Evolutionary conservation across 1,140 invertebrate species (phyloP).

Genomic region (Fopius arisanus): DNA sequence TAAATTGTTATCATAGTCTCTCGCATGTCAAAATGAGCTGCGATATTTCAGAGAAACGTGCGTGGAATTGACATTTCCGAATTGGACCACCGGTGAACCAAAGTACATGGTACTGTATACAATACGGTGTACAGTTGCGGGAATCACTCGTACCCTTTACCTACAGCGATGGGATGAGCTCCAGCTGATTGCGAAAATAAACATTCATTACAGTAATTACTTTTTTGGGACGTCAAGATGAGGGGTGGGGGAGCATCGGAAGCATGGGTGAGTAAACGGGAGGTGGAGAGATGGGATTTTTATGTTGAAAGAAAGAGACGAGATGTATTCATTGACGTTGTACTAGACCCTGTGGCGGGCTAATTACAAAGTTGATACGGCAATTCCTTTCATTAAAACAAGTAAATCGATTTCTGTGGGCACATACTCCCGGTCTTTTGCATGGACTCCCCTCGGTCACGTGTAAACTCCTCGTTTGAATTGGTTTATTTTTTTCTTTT

Average conservation of each 20-base stretch:
- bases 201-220: slow-evolving; percentile 42
- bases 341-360: slow-evolving; percentile 14
- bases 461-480: slow-evolving; percentile 29
- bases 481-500: slow-evolving; percentile 4
- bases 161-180: slow-evolving; percentile 25
- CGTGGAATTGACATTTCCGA: not conserved
- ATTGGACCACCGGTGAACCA: slow-evolving; percentile 27
- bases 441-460: not conserved
- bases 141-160: slow-evolving; percentile 9
- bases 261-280: not conserved
- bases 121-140: slow-evolving; percentile 19
- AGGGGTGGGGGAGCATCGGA: not conserved
- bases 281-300: not conserved
- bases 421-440: not conserved
- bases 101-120: slow-evolving; percentile 28
- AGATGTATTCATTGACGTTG: slow-evolving; percentile 1
- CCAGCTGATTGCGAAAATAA: slow-evolving; percentile 38
- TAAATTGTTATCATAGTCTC: no score
- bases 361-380: slow-evolving; percentile 21
- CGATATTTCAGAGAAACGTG: not conserved
- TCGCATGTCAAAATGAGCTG: not conserved
- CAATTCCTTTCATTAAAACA: slow-evolving; percentile 29
- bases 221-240: slow-evolving; percentile 29
- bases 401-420: not conserved
- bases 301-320: not conserved